Conservation (phyloP, 2,113 vertebrate species). For the Burhinus oedicnemus region DNA sequence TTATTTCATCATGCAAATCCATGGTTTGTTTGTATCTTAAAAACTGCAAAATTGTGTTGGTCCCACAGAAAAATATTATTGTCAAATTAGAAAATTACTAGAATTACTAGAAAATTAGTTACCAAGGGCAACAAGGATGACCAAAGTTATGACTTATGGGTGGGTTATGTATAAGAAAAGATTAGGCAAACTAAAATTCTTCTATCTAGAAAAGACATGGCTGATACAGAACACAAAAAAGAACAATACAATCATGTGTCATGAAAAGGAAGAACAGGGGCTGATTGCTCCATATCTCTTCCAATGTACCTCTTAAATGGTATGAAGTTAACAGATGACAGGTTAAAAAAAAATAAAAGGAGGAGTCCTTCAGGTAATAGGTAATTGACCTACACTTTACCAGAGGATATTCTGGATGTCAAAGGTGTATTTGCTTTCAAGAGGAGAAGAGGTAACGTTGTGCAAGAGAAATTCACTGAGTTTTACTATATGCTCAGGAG, state of each 20-base stretch:
- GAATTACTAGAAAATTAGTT: too few relatives aligned
- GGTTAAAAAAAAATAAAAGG: neutral
- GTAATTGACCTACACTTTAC: neutral
- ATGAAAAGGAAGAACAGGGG: neutral
- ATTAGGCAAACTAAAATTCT: neutral
- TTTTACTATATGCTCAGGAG: neutral
- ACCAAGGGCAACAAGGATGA: neutral
- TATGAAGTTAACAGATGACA: neutral
- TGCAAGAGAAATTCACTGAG: neutral
- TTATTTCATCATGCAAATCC: neutral
- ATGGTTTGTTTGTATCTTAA: neutral
- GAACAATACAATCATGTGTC: neutral
- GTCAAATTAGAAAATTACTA: neutral
- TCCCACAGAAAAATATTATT: neutral
- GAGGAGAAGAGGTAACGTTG: rapidly evolving
- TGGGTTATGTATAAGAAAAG: neutral
- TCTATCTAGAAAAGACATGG: neutral
- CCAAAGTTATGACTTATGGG: neutral
- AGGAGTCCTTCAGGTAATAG: neutral
- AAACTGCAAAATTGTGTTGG: neutral
- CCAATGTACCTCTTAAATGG: neutral
- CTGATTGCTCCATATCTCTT: neutral
- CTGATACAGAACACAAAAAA: neutral
- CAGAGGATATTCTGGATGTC: neutral
- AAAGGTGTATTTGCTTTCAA: neutral